These are phyloP conservation scores for Otolemur crassicaudatus DNA, from an alignment of 2,797 vertebrate genomes.

Conservation along the genomic window DNA sequence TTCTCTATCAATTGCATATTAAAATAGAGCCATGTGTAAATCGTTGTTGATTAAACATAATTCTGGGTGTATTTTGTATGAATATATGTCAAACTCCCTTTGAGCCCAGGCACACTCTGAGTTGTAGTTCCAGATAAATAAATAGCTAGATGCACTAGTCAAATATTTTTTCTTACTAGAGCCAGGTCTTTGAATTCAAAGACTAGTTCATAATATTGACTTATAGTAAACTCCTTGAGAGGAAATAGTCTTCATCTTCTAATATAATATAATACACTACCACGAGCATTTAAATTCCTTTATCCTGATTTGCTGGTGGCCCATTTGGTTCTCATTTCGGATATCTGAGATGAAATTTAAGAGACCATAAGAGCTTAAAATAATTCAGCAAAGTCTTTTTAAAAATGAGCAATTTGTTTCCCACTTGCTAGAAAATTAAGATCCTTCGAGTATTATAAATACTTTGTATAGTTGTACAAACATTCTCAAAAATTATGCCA, in stretches of 20 bases:
- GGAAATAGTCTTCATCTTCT: background rate
- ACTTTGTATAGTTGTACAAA: background rate
- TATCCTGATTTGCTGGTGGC: background rate
- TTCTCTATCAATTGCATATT: background rate
- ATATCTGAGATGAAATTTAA: constrained; percentile 32
- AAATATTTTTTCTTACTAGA: background rate
- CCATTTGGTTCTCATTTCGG: constrained; percentile 33
- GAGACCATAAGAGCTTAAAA: constrained; percentile 37
- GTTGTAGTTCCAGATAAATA: background rate
- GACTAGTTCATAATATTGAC: constrained; percentile 9
- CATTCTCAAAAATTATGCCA: constrained; percentile 43
- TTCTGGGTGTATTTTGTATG: background rate
- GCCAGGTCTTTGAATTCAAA: background rate
- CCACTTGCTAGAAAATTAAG: constrained; percentile 13
- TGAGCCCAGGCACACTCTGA: background rate
- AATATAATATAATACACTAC: background rate
- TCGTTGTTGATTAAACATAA: background rate
- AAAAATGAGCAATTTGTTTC: constrained; percentile 27
- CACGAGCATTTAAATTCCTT: background rate
- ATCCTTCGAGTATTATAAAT: constrained; percentile 1
- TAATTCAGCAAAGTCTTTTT: constrained; percentile 30
- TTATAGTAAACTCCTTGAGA: background rate
- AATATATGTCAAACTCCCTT: background rate
- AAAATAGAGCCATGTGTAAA: background rate
- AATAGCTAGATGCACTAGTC: background rate